phyloP scores from a whole-genome alignment of 2,113 vertebrate genomes.

The Odocoileus virginianus region DNA sequence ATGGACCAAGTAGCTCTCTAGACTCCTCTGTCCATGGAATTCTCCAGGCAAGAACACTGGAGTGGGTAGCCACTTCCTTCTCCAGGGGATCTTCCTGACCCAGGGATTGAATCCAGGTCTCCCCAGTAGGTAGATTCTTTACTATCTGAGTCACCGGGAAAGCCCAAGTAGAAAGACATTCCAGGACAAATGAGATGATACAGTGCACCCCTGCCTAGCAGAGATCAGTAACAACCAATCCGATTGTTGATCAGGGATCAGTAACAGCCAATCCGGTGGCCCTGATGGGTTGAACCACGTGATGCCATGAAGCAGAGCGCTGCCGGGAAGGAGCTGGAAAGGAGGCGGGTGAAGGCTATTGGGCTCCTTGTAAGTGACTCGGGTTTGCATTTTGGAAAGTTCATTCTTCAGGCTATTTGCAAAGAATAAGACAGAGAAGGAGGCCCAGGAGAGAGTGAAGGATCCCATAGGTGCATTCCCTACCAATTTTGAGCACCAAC shows the following conservation, averaged over 20 bases:
- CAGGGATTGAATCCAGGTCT: not conserved
- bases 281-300: not conserved
- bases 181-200: not conserved
- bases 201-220: not conserved
- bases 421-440: not conserved
- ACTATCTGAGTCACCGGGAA: not conserved
- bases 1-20: not conserved
- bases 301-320: not conserved
- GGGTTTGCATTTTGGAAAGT: not conserved
- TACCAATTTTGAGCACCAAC: not conserved
- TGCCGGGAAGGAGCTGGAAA: not conserved
- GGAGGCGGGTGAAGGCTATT: accelerated
- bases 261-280: not conserved
- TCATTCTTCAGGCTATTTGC: not conserved
- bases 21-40: not conserved
- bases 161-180: not conserved
- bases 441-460: not conserved
- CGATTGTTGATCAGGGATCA: not conserved
- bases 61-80: not conserved
- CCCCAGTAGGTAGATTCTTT: not conserved
- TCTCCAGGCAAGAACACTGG: not conserved
- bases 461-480: not conserved
- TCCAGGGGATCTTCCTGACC: not conserved
- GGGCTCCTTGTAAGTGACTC: not conserved
- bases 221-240: too few species aligned